These are phyloP conservation scores for Fragum sueziense DNA, from an alignment of 2,888 invertebrate species.

Conservation along the genomic window DNA sequence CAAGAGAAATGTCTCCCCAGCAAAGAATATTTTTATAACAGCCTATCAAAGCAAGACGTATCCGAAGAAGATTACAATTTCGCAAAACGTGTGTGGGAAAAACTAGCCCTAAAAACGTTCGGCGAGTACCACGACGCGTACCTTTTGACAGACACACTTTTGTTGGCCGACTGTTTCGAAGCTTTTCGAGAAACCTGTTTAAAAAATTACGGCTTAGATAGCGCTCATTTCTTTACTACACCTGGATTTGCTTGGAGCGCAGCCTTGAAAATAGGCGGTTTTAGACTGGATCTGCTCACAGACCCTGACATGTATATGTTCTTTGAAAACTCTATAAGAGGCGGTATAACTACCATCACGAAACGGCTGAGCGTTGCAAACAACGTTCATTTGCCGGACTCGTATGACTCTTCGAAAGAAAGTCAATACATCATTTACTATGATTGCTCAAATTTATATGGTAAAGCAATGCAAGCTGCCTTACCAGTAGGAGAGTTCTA, in stretches of 20 bases:
- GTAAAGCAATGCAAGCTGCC: background rate
- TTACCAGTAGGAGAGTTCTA: background rate
- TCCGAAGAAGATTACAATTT: constrained; percentile 10
- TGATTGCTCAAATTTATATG: constrained; percentile 8
- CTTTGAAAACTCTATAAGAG: constrained; percentile 3
- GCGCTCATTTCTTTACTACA: background rate
- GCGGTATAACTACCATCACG: background rate
- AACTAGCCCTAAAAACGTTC: background rate
- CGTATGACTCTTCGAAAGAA: background rate
- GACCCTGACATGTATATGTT: constrained; percentile 21
- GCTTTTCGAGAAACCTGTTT: constrained; percentile 1
- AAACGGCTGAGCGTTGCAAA: constrained; percentile 5
- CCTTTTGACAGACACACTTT: background rate
- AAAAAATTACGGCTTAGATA: background rate
- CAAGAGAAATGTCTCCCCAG: constrained; percentile 5
- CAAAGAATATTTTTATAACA: constrained; percentile 20
- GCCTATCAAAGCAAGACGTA: background rate
- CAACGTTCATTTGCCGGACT: background rate
- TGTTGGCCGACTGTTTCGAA: constrained; percentile 4
- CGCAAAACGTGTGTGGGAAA: constrained; percentile 17
- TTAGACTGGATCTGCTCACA: background rate
- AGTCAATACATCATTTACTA: background rate
- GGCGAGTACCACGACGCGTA: constrained; percentile 16
- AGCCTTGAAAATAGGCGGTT: constrained; percentile 9
- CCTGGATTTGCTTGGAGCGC: constrained; percentile 7